Percentiles rank a stretch among this genome's conserved stretches.
Evolutionary conservation across 2,888 invertebrate genomes (phyloP).

Genomic region (Elmis aenea): DNA sequence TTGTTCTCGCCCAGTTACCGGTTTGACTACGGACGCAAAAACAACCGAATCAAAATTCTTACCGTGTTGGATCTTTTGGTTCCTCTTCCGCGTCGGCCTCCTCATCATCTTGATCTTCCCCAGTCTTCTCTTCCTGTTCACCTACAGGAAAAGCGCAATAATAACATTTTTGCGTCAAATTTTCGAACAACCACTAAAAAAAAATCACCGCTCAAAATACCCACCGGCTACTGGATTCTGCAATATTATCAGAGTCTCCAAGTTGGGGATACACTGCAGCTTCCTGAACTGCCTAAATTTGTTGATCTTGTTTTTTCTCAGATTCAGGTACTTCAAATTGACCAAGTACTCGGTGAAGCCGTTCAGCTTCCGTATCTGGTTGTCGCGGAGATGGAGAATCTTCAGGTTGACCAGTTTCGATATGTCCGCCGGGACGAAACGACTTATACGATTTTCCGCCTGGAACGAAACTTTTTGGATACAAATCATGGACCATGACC

Average conservation of each 20-base stretch:
- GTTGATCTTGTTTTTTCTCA: conserved; percentile 52
- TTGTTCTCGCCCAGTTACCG: too few relatives aligned
- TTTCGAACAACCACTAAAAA: too few relatives aligned
- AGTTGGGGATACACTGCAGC: conserved; percentile 46
- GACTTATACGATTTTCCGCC: conserved; percentile 66
- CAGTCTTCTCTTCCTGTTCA: conserved; percentile 6
- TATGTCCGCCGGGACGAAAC: conserved; percentile 60
- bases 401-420: conserved; percentile 56
- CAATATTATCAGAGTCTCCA: conserved; percentile 51
- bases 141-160: conserved; percentile 8
- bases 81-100: conserved; percentile 24
- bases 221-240: conserved; percentile 50
- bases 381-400: conserved; percentile 68
- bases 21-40: too few relatives aligned
- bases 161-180: too few relatives aligned
- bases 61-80: conserved; percentile 24
- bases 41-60: background rate
- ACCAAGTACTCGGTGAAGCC: conserved; percentile 48
- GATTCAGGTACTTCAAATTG: conserved; percentile 53
- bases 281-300: conserved; percentile 53
- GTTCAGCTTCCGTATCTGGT: conserved; percentile 53
- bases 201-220: too few relatives aligned
- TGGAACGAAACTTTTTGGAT: too few relatives aligned
- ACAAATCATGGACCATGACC: too few relatives aligned
- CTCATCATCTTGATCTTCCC: conserved; percentile 18